Conservation (phyloP, 2,888 invertebrate genomes). For the Diarsia rubi region DNA sequence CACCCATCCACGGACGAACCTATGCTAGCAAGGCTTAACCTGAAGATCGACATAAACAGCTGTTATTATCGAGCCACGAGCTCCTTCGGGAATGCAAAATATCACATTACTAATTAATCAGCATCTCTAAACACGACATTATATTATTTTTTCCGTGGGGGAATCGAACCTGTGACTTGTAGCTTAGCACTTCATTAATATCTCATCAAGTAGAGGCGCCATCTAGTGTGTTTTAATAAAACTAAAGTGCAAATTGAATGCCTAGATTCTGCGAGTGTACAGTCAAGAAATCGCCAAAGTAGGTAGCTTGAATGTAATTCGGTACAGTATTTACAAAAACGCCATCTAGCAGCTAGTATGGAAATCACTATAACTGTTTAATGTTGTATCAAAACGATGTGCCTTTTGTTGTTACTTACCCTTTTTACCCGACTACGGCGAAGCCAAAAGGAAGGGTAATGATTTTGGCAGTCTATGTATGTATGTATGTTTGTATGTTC, state of each 20-base stretch:
- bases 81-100: neutral
- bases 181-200: neutral
- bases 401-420: too few relatives aligned
- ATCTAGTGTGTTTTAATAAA: neutral
- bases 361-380: neutral
- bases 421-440: too few relatives aligned
- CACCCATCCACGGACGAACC: too few relatives aligned
- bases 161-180: neutral
- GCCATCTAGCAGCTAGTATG: slow-evolving; percentile 19
- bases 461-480: too few relatives aligned
- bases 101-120: neutral
- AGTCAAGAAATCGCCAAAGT: neutral
- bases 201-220: neutral
- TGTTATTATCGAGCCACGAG: too few relatives aligned
- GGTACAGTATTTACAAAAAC: neutral
- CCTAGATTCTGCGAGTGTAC: neutral
- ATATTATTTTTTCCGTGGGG: neutral
- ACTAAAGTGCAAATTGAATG: neutral
- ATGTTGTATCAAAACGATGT: neutral
- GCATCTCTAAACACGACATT: neutral
- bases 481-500: too few relatives aligned
- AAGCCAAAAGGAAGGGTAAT: too few relatives aligned
- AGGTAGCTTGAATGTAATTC: neutral
- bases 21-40: too few relatives aligned
- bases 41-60: too few relatives aligned